Evolutionary conservation across 1,140 invertebrate genomes (phyloP), one percentile per base, ranked within the genome.

Genomic region (Drosophila paulistorum): DNA sequence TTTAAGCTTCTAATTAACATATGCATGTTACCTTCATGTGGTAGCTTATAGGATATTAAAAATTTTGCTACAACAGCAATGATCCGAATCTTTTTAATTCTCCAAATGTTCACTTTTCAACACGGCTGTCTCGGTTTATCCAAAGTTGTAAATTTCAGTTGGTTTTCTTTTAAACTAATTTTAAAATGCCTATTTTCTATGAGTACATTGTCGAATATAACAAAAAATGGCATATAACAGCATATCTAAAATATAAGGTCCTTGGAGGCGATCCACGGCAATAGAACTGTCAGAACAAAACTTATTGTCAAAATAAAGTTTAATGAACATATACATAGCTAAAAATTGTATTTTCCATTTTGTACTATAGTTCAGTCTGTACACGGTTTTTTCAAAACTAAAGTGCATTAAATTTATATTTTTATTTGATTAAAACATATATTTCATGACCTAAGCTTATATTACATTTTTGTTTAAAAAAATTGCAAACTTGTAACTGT

Each of bases 311-410:
- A n/a, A 45, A 45, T 45, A 17, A 6, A n/a, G 17, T 45, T 14
- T 45, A 1, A 2, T 35, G 42, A 65, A 68, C 41, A 72, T 3
- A 23, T 23, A 35, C 17, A 17, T 17, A 17, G 17, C 20, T 65
- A 13, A 26, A 26, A 5, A 65, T 5, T 55, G 23, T 65, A 9
- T 1, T 10, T 59, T 59, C 35, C 55, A 33, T 11, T 65, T 65
- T 11, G 20, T n/a, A 33, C n/a, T 9, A 1, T 37, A 33, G 10
- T 59, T 35, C 64, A 10, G 48, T 48, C 37, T 20, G 51, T 68
- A 58, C 35, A 37, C 39, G 68, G 41, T 35, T 62, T 20, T 66
- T 23, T 65, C 70, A 70, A 45, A 17, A 48, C 14, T 20, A 17
- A 17, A 17, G 2, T 48, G 14, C 7, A 23, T 23, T 30, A 6